Conservation (phyloP, 1,140 invertebrate genomes). For the Nebria ingens region DNA sequence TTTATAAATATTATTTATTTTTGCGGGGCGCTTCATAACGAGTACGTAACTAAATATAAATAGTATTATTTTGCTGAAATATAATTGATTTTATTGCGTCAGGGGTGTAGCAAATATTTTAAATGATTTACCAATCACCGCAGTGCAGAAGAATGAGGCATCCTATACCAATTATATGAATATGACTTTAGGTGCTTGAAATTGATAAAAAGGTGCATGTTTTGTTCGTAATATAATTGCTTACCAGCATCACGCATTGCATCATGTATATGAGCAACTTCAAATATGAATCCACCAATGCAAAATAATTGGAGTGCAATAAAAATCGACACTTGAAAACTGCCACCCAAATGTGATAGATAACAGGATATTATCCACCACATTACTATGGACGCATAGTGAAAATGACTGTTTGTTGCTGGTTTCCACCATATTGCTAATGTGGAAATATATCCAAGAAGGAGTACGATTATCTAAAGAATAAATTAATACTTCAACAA, state of each 20-base stretch:
- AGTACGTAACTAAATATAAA: no score
- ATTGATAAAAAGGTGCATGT: no score
- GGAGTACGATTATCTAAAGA: slow-evolving; percentile 37
- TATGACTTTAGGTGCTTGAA: no score
- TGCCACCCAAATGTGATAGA: slow-evolving; percentile 45
- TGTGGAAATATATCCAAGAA: slow-evolving; percentile 39
- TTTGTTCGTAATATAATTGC: slow-evolving; percentile 1
- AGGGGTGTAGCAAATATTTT: no score
- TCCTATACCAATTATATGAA: no score
- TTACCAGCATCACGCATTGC: slow-evolving; percentile 27
- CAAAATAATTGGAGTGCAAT: slow-evolving; percentile 38
- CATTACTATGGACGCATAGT: slow-evolving; percentile 43
- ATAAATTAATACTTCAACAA: slow-evolving; percentile 8
- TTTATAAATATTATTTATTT: no score
- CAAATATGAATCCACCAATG: slow-evolving; percentile 44
- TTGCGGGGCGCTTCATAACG: no score
- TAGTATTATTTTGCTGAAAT: no score
- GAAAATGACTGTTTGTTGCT: slow-evolving; percentile 43
- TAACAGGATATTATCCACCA: slow-evolving; percentile 53
- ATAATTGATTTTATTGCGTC: no score
- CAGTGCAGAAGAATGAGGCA: no score
- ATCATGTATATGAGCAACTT: slow-evolving; percentile 35
- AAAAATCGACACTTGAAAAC: slow-evolving; percentile 49
- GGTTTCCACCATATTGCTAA: slow-evolving; percentile 49
- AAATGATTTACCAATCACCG: no score